A percentile compares a stretch with the other conserved stretches of the same genome.
Evolutionary conservation across 2,113 vertebrate species (phyloP).

Genomic region (Cryptomyrus ogoouensis): DNA sequence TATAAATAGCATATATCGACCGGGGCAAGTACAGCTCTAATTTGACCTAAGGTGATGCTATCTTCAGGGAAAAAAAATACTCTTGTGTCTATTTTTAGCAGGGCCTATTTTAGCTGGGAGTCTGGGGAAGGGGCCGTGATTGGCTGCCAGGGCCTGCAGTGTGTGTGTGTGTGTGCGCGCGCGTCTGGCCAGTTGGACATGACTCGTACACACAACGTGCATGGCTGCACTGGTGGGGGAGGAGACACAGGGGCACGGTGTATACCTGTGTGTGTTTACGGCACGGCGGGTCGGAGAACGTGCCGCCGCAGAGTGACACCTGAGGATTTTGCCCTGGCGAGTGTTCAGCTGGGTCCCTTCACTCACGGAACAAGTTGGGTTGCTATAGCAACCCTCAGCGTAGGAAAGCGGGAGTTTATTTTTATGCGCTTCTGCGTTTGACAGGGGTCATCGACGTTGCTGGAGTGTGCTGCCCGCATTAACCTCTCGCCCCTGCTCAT

Average conservation of each 20-base stretch:
- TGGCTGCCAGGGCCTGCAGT: slow-evolving; percentile 26
- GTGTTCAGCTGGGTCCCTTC: slow-evolving; percentile 49
- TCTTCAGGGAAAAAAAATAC: slow-evolving; percentile 49
- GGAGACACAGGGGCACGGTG: background rate
- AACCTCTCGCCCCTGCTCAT: background rate
- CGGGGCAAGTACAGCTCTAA: slow-evolving; percentile 51
- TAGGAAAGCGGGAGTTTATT: slow-evolving; percentile 55
- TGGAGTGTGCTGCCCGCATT: slow-evolving; percentile 42
- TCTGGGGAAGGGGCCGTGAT: slow-evolving; percentile 10
- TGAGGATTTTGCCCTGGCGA: slow-evolving; percentile 20
- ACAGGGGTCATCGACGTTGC: slow-evolving; percentile 44
- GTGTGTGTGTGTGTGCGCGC: background rate
- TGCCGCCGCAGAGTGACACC: background rate
- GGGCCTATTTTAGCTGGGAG: slow-evolving; percentile 42
- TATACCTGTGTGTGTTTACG: background rate
- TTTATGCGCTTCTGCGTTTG: slow-evolving; percentile 51
- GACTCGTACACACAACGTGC: background rate
- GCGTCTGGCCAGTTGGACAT: background rate
- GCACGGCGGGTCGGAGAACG: background rate
- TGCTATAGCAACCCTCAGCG: slow-evolving; percentile 57
- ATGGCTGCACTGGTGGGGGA: background rate
- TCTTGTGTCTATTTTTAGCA: slow-evolving; percentile 60
- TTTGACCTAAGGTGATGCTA: slow-evolving; percentile 59
- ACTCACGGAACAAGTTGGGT: slow-evolving; percentile 60
- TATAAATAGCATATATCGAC: slow-evolving; percentile 55